Conservation (phyloP, 2,888 invertebrate species). For the Leptopilina syphax region DNA sequence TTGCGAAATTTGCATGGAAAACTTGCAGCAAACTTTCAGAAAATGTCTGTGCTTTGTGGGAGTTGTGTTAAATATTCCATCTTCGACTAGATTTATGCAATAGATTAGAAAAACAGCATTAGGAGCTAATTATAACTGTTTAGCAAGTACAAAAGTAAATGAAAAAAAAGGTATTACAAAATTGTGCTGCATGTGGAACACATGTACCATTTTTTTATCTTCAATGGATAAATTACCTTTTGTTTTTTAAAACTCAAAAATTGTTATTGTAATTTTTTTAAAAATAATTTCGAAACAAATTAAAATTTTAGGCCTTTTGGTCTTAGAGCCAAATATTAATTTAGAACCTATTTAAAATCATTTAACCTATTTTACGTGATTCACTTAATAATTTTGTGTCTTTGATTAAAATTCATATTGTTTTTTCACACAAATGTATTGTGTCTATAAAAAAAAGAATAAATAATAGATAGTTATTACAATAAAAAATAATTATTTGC, state of each 20-base stretch:
- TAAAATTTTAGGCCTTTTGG: neutral
- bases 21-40: too few relatives aligned
- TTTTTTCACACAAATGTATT: neutral
- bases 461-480: neutral
- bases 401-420: neutral
- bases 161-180: constrained; percentile 14
- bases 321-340: neutral
- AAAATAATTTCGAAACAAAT: neutral
- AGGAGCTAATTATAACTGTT: neutral
- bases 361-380: neutral
- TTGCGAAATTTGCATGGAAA: too few relatives aligned
- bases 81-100: constrained; percentile 35
- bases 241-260: neutral
- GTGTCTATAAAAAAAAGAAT: neutral
- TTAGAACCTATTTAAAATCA: neutral
- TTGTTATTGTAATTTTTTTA: neutral
- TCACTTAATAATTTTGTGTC: neutral
- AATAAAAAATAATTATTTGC: neutral
- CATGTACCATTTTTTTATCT: neutral
- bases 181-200: constrained; percentile 13
- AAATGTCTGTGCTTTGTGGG: too few relatives aligned
- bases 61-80: constrained; percentile 10
- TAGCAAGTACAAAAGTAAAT: constrained; percentile 8
- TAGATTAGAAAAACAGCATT: neutral
- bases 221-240: neutral